These are phyloP conservation scores for Graphium colonna DNA, from an alignment of 2,888 invertebrate species.

Conservation along the genomic window DNA sequence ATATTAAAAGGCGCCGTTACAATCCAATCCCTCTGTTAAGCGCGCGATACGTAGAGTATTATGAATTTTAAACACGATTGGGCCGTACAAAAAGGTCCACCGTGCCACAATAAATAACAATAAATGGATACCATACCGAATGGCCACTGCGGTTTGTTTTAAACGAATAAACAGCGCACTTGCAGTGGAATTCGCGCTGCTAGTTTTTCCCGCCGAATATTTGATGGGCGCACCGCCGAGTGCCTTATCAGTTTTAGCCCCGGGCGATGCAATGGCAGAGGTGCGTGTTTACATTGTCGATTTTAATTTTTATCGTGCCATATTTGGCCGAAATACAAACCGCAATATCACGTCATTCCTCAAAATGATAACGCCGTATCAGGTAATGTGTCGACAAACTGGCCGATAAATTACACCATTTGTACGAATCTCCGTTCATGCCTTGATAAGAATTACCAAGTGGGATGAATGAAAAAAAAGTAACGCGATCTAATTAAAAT, in stretches of 20 bases:
- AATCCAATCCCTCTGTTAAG: slow-evolving; percentile 40
- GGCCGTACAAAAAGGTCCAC: not conserved
- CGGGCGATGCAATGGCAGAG: slow-evolving; percentile 45
- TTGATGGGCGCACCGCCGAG: slow-evolving; percentile 29
- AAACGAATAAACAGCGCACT: slow-evolving; percentile 14
- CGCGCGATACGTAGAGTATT: not conserved
- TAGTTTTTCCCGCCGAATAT: slow-evolving; percentile 17
- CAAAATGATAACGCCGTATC: slow-evolving; percentile 58
- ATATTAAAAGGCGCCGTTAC: slow-evolving; percentile 62
- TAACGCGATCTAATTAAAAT: slow-evolving; percentile 16
- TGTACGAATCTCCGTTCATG: slow-evolving; percentile 21
- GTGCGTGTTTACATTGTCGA: slow-evolving; percentile 53
- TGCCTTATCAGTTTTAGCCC: slow-evolving; percentile 41
- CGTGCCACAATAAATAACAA: slow-evolving; percentile 6
- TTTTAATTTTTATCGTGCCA: slow-evolving; percentile 62
- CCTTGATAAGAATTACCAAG: slow-evolving; percentile 26
- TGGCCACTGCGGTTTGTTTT: slow-evolving; percentile 6
- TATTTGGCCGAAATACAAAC: slow-evolving; percentile 55
- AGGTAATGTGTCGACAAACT: slow-evolving; percentile 50
- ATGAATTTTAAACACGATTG: slow-evolving; percentile 8
- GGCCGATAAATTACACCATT: slow-evolving; percentile 44
- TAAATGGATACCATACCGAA: not conserved
- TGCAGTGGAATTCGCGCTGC: slow-evolving; percentile 26
- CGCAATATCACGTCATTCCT: slow-evolving; percentile 62
- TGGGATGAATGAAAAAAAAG: slow-evolving; percentile 4